Evolutionary conservation across 2,797 vertebrate genomes (phyloP), one percentile per base, ranked within the genome.

Genomic region (Periophthalmus magnuspinnatus): DNA sequence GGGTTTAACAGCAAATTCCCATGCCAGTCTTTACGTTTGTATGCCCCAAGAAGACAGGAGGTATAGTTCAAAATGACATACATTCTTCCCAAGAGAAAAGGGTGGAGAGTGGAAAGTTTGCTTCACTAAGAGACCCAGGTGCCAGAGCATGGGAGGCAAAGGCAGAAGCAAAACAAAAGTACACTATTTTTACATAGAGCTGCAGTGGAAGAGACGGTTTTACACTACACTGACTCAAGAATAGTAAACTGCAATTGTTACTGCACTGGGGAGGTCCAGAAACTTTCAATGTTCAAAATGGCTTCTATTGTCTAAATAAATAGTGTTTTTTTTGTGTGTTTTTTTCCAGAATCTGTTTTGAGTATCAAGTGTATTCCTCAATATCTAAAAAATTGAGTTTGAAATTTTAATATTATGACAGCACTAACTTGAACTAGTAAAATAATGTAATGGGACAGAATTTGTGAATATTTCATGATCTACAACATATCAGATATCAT

Each of bases 101-200:
- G 82, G 81, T 67, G 77, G 85, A 81, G 75, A 78, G 63, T 75
- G 84, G 86, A 89, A 89, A 87, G 71, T 87, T 74, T 66, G 57
- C 78, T 86, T 74, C 60, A 32, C 79, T 55, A 68, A 78, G 77
- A 79, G 82, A 82, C 77, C 76, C 81, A 85, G 79, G 80, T 85
- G 80, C 72, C 77, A 74, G 68, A 74, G n/a, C 67, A 32, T 22
- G 52, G 60, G 56, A 4, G 2, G 59, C 58, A 60, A 65, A 79
- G 78, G 71, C 24, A 68, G 50, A 71, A 47, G 61, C 41, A 47
- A 47, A 64, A 64, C 61, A 63, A 63, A 63, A 63, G 38, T 24
- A 24, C 41, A 47, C 41, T 47, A 63, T 48, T 64, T 72, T 77
- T 70, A 41, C 38, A 28, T 16, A 19, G n/a, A 33, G 33, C 52